Percentiles rank a stretch among this genome's conserved stretches.
Evolutionary conservation across 2,888 invertebrate species (phyloP).

Genomic region (Amphimallon solstitiale): DNA sequence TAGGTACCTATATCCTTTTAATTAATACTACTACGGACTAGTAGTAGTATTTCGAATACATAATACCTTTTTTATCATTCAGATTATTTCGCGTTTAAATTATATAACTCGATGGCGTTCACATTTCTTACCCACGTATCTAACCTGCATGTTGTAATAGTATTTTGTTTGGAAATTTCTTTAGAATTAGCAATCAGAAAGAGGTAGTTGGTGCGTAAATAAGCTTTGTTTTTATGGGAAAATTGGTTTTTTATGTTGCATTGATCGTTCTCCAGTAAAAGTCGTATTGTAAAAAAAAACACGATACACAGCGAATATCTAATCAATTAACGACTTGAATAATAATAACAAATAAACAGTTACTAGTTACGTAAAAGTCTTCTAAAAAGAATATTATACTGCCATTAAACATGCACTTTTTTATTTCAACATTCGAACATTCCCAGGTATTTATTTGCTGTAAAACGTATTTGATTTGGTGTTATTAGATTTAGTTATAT

Average conservation of each 20-base stretch:
- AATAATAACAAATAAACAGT: constrained; percentile 13
- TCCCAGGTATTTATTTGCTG: too few species aligned
- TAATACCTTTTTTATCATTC: neutral
- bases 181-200: neutral
- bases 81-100: too few species aligned
- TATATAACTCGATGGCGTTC: too few species aligned
- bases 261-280: neutral
- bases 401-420: too few species aligned
- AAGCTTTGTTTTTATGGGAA: neutral
- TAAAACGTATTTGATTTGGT: too few species aligned
- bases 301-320: constrained; percentile 1
- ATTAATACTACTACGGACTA: too few species aligned
- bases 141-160: neutral
- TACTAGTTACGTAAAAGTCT: constrained; percentile 15
- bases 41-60: too few species aligned
- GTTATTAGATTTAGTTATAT: too few species aligned
- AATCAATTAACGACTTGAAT: constrained; percentile 19
- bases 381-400: constrained; percentile 2
- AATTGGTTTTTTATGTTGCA: neutral
- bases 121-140: neutral
- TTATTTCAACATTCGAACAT: too few species aligned
- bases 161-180: neutral
- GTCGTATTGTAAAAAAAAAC: neutral
- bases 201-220: constrained; percentile 2
- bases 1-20: too few species aligned